Evolutionary conservation across 2,888 invertebrate species (phyloP), one percentile per base, ranked within the genome.

Genomic region (Zhengitettix transpicula): DNA sequence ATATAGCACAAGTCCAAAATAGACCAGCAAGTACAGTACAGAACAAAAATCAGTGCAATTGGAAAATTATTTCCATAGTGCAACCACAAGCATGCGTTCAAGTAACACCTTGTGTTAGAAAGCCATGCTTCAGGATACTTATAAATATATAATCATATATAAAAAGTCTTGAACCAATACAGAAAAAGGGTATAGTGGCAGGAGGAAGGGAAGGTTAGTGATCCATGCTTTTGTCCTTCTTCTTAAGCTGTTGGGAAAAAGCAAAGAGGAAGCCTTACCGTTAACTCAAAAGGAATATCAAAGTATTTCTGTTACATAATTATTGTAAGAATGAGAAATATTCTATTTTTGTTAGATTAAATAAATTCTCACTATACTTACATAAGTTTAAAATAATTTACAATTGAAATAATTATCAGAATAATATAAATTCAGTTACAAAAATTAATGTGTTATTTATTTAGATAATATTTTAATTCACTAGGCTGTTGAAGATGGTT

Each of bases 191-290:
- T 28, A 12, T 8, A 52, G 62, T 40, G 55, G 53, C 28, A 53
- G 51, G 55, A 59, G 58, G 40, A 56, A 42, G 58, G 63, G 61
- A 60, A 52, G 55, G 60, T 58, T 61, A 58, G 61, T 61, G 60
- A 60, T 63, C 63, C 61, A 61, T 60, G 62, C 62, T 57, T 60
- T 62, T 58, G 28, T 73, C 75, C 77, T 74, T 79, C 79, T 78
- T 78, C 79, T 77, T 79, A 79, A 74, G 78, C 79, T 79, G 78
- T 76, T 74, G 75, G 72, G 78, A 64, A 59, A 60, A 59, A 62
- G 56, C 60, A 63, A 59, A 63, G 47, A 58, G 55, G 60, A 63
- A 62, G 60, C 61, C 61, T 61, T 59, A 61, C 55, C 61, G 54
- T 61, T 28, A 28, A 28, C 28, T 28, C 28, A 28, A 28, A 28